Base-by-base conservation (phyloP, 2,888 invertebrate species). In the Chromoteleia sp. region DNA sequence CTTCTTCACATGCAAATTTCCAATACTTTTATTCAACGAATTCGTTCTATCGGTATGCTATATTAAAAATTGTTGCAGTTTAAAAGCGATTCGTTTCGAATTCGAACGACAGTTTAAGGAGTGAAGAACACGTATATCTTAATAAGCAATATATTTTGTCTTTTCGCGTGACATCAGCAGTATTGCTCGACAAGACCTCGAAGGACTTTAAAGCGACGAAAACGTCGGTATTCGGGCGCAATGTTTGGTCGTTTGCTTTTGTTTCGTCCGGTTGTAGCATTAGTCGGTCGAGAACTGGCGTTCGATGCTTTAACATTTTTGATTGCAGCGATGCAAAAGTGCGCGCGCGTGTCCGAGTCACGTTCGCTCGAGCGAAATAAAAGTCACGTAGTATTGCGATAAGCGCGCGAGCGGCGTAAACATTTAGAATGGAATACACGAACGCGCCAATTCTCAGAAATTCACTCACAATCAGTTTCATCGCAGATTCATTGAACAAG, bases 401-500 rank as follows among this genome's bases (percentile, higher is more conserved):
- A 78, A 71, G 65, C 70, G 63, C 52, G 58, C 73, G 67, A 61
- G 54, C 45, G 63, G 48, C 56, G 56, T 81, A 81, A 81, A 77
- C 68, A 73, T 73, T 78, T 73, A 50, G 63, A 77, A 81, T 81
- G 81, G 67, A 75, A 61, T 63, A 71, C 77, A 77, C 77, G 71
- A 76, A 58, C 52, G 76, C 76, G 52, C 58, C 71, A 67, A 76
- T 81, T 73, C 71, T 73, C 73, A 77, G 61, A 71, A 81, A 77
- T 77, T 81, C 77, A 73, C 76, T 81, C 73, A 54, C 81, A 81
- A 81, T 76, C 81, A 65, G 65, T 81, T 75, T 81, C 65, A 70
- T 81, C 71, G 63, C 68, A 39, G 74, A 80, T 80, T 80, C 80
- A 54, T 56, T 56, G 68, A 75, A 80, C 76, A 76, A 76, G 52